Evolutionary conservation across 2,113 vertebrate species (phyloP).

Genomic region (Pelodiscus sinensis): DNA sequence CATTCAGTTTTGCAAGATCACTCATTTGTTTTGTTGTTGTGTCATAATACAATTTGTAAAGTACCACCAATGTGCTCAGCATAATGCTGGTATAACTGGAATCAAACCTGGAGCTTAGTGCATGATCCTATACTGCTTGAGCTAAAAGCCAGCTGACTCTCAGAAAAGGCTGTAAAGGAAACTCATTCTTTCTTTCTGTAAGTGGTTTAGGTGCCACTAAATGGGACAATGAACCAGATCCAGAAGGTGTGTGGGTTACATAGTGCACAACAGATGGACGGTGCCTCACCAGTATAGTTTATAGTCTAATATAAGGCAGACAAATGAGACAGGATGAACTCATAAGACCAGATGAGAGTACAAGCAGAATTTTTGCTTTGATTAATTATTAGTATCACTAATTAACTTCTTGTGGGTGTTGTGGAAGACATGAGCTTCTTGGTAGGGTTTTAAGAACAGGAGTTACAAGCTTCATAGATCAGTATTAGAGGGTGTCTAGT

Average conservation of each 20-base stretch:
- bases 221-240: too few relatives aligned
- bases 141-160: too few relatives aligned
- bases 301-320: background rate
- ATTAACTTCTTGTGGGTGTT: background rate
- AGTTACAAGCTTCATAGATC: background rate
- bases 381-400: background rate
- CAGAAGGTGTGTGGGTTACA: too few relatives aligned
- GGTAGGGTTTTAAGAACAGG: background rate
- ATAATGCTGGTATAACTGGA: background rate
- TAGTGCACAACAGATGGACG: background rate
- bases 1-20: slow-evolving; percentile 19
- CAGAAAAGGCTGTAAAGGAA: too few relatives aligned
- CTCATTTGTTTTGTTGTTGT: background rate
- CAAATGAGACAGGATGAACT: background rate
- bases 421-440: background rate
- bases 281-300: background rate
- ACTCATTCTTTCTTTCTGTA: too few relatives aligned
- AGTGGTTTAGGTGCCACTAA: too few relatives aligned
- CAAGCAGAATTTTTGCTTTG: background rate
- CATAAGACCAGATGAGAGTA: accelerated
- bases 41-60: background rate
- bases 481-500: background rate
- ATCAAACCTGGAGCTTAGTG: too few relatives aligned
- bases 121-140: too few relatives aligned
- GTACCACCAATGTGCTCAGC: background rate